Conservation (phyloP, 1,140 invertebrate species). For the Calephelis virginiensis region DNA sequence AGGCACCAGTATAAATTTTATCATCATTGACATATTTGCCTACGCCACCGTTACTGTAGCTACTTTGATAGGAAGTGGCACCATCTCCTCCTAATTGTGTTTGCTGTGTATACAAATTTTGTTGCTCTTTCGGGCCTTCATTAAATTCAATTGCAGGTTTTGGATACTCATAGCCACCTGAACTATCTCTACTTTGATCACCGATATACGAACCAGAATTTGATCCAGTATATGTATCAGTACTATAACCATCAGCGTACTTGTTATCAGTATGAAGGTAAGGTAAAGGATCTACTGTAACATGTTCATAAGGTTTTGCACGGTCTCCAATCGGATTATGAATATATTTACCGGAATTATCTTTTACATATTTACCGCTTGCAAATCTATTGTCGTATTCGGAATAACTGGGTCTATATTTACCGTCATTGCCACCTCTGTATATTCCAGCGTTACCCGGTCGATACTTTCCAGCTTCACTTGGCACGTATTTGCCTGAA, state of each 20-base stretch:
- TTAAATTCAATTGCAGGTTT: slow-evolving; percentile 36
- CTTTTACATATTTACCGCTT: slow-evolving; percentile 27
- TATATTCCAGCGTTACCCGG: slow-evolving; percentile 3
- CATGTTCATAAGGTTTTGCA: slow-evolving; percentile 59
- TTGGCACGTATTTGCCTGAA: slow-evolving; percentile 16
- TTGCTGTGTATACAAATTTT: slow-evolving; percentile 25
- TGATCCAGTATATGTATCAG: neutral
- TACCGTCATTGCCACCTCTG: slow-evolving; percentile 20
- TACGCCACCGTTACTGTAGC: slow-evolving; percentile 41
- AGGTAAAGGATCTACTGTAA: slow-evolving; percentile 45
- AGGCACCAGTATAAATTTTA: slow-evolving; percentile 52
- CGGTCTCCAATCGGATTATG: slow-evolving; percentile 69
- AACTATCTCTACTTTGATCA: slow-evolving; percentile 24
- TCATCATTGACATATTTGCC: slow-evolving; percentile 52
- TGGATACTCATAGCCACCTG: slow-evolving; percentile 40
- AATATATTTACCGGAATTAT: slow-evolving; percentile 33
- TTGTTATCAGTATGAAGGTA: slow-evolving; percentile 48
- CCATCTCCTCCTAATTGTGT: slow-evolving; percentile 18
- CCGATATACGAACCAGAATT: neutral
- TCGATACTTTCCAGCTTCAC: slow-evolving; percentile 23
- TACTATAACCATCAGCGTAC: slow-evolving; percentile 37
- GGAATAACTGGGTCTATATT: slow-evolving; percentile 22
- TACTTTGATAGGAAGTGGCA: slow-evolving; percentile 30
- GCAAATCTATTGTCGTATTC: slow-evolving; percentile 1
- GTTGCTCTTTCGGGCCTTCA: slow-evolving; percentile 27